Evolutionary conservation across 2,888 invertebrate genomes (phyloP), one percentile per base, ranked within the genome.

Genomic region (Xanthorhoe spadicearia): DNA sequence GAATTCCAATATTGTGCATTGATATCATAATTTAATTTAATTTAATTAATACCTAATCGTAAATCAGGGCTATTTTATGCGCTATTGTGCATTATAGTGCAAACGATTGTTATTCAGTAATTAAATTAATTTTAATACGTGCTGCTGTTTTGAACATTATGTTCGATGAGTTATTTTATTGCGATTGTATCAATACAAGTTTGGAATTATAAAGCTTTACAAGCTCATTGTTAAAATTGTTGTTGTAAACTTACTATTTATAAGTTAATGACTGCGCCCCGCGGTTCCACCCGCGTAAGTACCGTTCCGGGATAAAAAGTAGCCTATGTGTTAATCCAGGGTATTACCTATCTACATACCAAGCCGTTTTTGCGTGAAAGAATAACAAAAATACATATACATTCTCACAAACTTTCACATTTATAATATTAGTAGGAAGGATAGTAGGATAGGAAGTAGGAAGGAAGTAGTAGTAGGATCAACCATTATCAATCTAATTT

Each of bases 21-120:
- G 48, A 61, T 68, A 70, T 65, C 67, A 54, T 35, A 64, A 23
- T 54, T n/a, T n/a, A n/a, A n/a, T n/a, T n/a, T n/a, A 18, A 60
- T 57, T 59, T 70, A 65, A 69, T 72, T 70, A 73, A 67, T 55
- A 66, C 63, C 67, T 73, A 75, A 73, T 76, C 73, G 75, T 81
- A 76, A 73, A 70, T 66, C 72, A 75, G 74, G 63, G 69, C 53
- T 13, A 61, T 62, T 58, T 71, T 73, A 69, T 74, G 71, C 46
- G 54, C 55, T 35, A 59, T 62, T 66, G 62, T 62, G 51, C 53
- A 59, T 50, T 59, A 35, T 15, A 49, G 50, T 54, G 69, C 68
- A 69, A 69, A 61, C 69, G 68, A 65, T 55, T 28, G 28, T 32
- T n/a, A 32, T 48, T 35, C 18, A 23, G 51, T 32, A 49, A 61